Conservation (phyloP, 2,113 vertebrate genomes). For the Castor canadensis region DNA sequence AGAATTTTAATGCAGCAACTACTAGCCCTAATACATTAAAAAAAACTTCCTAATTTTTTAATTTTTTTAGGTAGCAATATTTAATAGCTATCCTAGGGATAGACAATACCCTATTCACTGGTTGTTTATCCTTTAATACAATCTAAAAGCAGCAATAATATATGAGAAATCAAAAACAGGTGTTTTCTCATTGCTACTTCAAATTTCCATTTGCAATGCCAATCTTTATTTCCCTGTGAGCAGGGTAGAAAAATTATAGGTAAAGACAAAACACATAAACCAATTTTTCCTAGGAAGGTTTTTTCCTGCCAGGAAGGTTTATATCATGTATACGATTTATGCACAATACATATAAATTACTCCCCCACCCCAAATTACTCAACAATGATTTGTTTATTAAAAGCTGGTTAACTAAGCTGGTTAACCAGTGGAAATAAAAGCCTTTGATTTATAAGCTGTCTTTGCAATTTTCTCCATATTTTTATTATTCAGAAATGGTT, state of each 20-base stretch:
- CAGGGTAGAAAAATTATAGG: constrained; percentile 41
- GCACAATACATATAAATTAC: neutral
- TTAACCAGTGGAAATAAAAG: neutral
- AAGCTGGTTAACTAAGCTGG: constrained; percentile 24
- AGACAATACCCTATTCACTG: neutral
- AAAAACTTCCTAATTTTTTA: neutral
- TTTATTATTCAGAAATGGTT: neutral
- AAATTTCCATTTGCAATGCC: neutral
- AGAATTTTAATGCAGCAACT: neutral
- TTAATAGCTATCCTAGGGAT: neutral
- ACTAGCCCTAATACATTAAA: neutral
- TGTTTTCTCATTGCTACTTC: neutral
- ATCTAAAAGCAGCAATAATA: neutral
- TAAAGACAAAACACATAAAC: constrained; percentile 49
- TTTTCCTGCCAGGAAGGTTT: neutral
- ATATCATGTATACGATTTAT: neutral
- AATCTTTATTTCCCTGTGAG: constrained; percentile 6
- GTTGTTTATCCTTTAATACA: neutral
- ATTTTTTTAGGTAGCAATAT: neutral
- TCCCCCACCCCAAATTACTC: neutral
- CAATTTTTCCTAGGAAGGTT: constrained; percentile 41
- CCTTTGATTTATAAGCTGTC: neutral
- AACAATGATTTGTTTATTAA: constrained; percentile 22
- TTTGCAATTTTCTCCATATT: neutral
- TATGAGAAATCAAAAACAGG: constrained; percentile 36